A percentile compares a stretch with the other conserved stretches of the same genome.
Evolutionary conservation across 2,797 vertebrate species (phyloP).

Genomic region (Cuculus canorus): DNA sequence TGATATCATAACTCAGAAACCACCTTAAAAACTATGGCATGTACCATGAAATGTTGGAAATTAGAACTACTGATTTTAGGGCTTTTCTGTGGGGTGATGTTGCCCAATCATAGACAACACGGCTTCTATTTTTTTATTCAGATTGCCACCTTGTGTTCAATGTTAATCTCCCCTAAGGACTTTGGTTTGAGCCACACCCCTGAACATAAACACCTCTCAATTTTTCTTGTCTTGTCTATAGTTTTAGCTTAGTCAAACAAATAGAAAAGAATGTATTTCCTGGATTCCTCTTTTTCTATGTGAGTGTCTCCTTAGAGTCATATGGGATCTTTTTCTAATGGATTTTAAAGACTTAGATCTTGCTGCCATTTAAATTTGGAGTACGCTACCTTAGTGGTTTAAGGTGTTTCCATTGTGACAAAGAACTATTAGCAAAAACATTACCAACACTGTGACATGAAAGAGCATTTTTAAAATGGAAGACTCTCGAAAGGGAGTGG

Average conservation of each 20-base stretch:
- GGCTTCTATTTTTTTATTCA: neutral
- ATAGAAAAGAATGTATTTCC: neutral
- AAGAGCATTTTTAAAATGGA: neutral
- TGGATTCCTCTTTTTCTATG: neutral
- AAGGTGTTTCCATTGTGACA: neutral
- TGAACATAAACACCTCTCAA: accelerated
- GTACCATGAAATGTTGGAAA: neutral
- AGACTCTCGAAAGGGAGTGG: neutral
- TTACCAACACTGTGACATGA: neutral
- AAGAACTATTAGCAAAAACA: neutral
- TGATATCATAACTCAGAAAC: neutral
- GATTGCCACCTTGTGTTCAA: neutral
- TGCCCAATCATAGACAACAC: neutral
- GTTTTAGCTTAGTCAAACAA: neutral
- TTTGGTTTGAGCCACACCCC: neutral
- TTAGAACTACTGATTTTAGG: neutral
- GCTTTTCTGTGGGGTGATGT: neutral
- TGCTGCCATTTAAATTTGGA: neutral
- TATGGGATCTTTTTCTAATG: neutral
- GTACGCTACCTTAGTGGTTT: neutral
- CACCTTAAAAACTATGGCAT: neutral
- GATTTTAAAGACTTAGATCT: neutral
- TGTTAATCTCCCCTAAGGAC: neutral
- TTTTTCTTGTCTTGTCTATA: neutral
- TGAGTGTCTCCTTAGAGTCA: neutral